phyloP scores from a whole-genome alignment of 2,888 invertebrate genomes.

The Agrilus cyanescens region DNA sequence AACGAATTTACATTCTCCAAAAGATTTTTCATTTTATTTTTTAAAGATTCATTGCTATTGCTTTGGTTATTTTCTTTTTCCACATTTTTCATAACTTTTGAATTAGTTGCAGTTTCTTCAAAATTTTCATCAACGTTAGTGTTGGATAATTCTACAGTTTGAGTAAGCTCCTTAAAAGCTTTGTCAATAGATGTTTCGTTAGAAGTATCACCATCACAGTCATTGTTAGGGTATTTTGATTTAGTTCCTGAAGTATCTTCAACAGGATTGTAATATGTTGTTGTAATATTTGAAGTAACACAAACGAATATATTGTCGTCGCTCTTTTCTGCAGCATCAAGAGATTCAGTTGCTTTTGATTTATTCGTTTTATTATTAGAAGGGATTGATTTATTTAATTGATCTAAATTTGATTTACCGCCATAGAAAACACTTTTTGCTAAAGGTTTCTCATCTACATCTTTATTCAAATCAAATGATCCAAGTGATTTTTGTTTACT shows the following conservation, averaged over 20 bases:
- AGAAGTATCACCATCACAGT: neutral
- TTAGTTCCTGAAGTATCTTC: conserved; percentile 23
- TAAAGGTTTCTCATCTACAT: neutral
- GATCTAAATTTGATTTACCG: neutral
- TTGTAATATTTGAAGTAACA: too few relatives aligned
- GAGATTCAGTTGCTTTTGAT: conserved; percentile 12
- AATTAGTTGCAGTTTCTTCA: conserved; percentile 2
- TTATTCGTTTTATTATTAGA: neutral
- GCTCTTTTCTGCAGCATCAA: conserved; percentile 11
- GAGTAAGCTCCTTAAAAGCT: neutral
- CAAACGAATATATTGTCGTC: conserved; percentile 4
- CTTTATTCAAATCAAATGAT: conserved; percentile 7
- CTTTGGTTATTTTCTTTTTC: too few relatives aligned
- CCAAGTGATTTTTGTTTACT: conserved; percentile 18
- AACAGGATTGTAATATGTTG: conserved; percentile 18
- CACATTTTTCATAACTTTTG: neutral
- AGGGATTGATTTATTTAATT: neutral
- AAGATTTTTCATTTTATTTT: too few relatives aligned
- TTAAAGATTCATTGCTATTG: too few relatives aligned
- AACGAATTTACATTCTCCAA: too few relatives aligned
- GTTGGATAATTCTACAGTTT: too few relatives aligned
- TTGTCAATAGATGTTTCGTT: neutral
- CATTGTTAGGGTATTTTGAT: neutral
- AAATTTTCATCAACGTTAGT: neutral
- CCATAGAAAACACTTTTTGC: conserved; percentile 3